Conservation (phyloP, 2,113 vertebrate species). For the Perca schrenkii region DNA sequence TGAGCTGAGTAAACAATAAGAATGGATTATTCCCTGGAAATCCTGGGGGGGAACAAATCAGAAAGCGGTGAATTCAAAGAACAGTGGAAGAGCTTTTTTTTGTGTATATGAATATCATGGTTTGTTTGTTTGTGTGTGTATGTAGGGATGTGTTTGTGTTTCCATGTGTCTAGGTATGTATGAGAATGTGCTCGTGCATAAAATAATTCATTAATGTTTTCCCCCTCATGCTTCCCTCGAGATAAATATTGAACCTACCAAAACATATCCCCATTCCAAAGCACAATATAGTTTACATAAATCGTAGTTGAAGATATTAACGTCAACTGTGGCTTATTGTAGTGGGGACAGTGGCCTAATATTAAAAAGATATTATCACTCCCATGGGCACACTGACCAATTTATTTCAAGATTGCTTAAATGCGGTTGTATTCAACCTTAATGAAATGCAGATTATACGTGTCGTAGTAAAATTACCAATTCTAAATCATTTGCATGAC, state of each 20-base stretch:
- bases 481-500: conserved; percentile 64
- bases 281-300: conserved; percentile 36
- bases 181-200: conserved; percentile 3
- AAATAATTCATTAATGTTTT: conserved; percentile 15
- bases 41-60: conserved; percentile 39
- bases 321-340: conserved; percentile 11
- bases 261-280: background rate
- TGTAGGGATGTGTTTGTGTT: background rate
- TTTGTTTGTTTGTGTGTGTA: conserved; percentile 11
- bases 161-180: background rate
- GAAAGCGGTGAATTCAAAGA: conserved; percentile 40
- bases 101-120: conserved; percentile 1
- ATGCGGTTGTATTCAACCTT: conserved; percentile 29
- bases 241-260: conserved; percentile 44
- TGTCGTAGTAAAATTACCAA: conserved; percentile 43
- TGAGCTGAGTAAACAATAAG: conserved; percentile 61
- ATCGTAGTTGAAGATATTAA: conserved; percentile 52
- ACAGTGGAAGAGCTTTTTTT: conserved; percentile 18
- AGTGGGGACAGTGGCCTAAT: conserved; percentile 37
- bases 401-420: conserved; percentile 36
- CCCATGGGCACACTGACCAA: conserved; percentile 24
- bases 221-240: background rate
- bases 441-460: conserved; percentile 61
- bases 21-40: conserved; percentile 54
- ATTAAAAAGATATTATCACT: conserved; percentile 55